A percentile compares a stretch with the other conserved stretches of the same genome.
These are phyloP conservation scores for Leptinotarsa haldemani DNA, from an alignment of 2,888 invertebrate species.

Conservation along the genomic window DNA sequence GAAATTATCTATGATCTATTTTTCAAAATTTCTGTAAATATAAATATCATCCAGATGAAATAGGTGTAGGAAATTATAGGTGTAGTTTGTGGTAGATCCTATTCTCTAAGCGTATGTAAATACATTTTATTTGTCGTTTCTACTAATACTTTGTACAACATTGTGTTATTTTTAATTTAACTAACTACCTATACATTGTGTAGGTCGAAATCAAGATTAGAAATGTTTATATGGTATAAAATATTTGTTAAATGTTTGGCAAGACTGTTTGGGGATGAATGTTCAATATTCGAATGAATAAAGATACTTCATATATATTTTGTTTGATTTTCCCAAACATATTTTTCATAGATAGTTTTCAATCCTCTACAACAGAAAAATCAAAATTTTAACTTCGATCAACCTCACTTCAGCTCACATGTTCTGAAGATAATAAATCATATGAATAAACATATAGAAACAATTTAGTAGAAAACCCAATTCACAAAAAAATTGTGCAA, in stretches of 20 bases:
- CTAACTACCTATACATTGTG: not conserved
- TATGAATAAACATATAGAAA: no score
- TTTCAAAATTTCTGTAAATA: conserved; percentile 1
- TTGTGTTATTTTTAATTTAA: not conserved
- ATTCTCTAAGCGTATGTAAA: conserved; percentile 11
- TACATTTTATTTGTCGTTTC: not conserved
- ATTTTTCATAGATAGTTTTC: no score
- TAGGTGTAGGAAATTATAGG: not conserved
- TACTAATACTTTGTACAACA: conserved; percentile 7
- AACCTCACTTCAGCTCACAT: no score
- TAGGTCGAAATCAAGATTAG: conserved; percentile 1
- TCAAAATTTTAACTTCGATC: no score
- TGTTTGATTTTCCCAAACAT: not conserved
- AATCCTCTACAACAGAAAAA: no score
- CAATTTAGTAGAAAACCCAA: no score
- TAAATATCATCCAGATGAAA: conserved; percentile 2
- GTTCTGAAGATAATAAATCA: no score
- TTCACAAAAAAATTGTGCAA: no score
- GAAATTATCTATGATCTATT: not conserved
- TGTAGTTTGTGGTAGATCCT: not conserved
- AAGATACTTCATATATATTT: conserved; percentile 4
- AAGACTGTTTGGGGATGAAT: conserved; percentile 18
- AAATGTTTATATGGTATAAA: conserved; percentile 7
- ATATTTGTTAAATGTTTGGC: conserved; percentile 14
- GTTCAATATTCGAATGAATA: conserved; percentile 18